phyloP scores from a whole-genome alignment of 2,113 vertebrate genomes.

The Ptyas mucosa region DNA sequence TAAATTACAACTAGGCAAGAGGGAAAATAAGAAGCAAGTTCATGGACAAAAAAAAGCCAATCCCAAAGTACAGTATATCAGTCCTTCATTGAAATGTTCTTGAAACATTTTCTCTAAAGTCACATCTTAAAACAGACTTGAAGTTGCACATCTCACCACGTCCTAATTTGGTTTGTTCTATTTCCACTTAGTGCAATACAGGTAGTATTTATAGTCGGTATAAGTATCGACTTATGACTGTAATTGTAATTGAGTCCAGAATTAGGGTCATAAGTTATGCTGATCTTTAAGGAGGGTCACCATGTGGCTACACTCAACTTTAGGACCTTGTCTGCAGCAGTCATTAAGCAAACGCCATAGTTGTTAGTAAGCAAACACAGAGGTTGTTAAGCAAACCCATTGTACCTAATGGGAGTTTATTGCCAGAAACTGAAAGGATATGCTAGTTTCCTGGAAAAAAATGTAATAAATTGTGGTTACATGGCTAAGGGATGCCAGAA shows the following conservation, averaged over 20 bases:
- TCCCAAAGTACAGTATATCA: not conserved
- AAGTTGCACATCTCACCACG: not conserved
- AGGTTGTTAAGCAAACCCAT: not conserved
- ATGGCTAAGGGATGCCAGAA: not conserved
- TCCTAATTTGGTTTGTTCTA: not conserved
- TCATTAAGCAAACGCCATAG: not conserved
- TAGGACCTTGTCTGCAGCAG: not conserved
- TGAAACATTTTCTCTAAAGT: not conserved
- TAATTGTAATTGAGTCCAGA: not conserved
- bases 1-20: not conserved
- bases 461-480: not conserved
- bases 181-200: not conserved
- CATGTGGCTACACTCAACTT: not conserved
- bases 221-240: not conserved
- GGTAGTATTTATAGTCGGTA: no score
- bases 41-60: not conserved
- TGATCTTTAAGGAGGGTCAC: not conserved
- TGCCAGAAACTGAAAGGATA: not conserved
- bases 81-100: not conserved
- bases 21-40: not conserved
- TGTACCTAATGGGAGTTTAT: not conserved
- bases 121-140: not conserved
- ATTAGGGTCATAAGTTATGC: not conserved
- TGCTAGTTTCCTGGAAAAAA: not conserved
- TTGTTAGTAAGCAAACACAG: no score